Conservation (phyloP, 2,888 invertebrate genomes). For the Cantharis rufa region DNA sequence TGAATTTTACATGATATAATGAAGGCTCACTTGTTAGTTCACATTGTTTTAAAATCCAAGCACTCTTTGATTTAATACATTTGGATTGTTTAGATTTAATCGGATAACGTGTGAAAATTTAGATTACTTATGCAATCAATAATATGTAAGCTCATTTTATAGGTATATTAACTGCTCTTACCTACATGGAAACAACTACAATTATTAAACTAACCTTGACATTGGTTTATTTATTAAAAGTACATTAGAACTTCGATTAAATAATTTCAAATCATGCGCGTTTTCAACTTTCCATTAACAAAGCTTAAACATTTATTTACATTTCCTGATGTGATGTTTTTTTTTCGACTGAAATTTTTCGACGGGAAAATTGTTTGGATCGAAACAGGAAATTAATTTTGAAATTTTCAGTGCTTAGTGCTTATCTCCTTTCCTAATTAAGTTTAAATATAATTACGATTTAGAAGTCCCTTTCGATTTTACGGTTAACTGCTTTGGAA, state of each 20-base stretch:
- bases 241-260: conserved; percentile 1
- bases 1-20: neutral
- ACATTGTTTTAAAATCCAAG: neutral
- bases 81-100: neutral
- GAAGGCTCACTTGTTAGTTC: neutral
- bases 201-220: neutral
- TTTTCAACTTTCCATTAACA: neutral
- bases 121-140: neutral
- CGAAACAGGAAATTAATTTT: conserved; percentile 32
- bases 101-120: neutral
- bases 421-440: conserved; percentile 25
- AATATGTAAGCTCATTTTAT: neutral
- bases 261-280: neutral
- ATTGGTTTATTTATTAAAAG: conserved; percentile 1
- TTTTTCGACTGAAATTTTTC: neutral
- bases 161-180: neutral
- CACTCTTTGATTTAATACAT: neutral
- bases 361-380: neutral
- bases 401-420: conserved; percentile 12
- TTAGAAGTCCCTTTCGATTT: conserved; percentile 39
- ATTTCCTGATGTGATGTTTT: neutral
- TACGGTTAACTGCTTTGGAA: conserved; percentile 37
- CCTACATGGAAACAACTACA: neutral
- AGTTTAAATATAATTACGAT: conserved; percentile 42
- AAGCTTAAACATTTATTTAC: neutral